A percentile compares a stretch with the other conserved stretches of the same genome.
Conservation (phyloP, 2,888 invertebrate genomes). For the Neoitamus cyanurus region DNA sequence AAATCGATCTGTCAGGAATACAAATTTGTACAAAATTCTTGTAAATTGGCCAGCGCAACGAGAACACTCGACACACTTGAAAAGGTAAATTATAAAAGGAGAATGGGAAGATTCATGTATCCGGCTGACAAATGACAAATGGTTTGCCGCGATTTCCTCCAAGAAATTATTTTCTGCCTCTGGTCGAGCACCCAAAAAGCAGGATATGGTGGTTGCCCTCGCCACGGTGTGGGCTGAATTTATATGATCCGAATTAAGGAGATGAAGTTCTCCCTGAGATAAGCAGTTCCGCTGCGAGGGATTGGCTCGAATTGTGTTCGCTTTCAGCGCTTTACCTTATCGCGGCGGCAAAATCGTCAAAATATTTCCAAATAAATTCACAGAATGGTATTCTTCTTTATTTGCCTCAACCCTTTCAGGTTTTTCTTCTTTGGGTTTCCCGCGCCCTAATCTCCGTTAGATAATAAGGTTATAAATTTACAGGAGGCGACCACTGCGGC, state of each 20-base stretch:
- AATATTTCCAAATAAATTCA: constrained; percentile 24
- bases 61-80: constrained; percentile 31
- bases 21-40: constrained; percentile 48
- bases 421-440: constrained; percentile 38
- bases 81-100: neutral
- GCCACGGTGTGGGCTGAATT: constrained; percentile 27
- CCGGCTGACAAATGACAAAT: constrained; percentile 46
- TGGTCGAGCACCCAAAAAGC: neutral
- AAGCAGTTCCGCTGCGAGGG: neutral
- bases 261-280: neutral
- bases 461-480: constrained; percentile 47
- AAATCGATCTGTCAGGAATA: constrained; percentile 49
- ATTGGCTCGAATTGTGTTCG: neutral
- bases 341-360: constrained; percentile 9
- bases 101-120: constrained; percentile 20
- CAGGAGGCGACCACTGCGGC: neutral
- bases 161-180: constrained; percentile 6
- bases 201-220: constrained; percentile 8
- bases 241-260: constrained; percentile 30
- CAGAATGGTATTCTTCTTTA: neutral
- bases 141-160: constrained; percentile 32
- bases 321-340: neutral
- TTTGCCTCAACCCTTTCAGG: constrained; percentile 23
- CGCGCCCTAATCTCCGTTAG: constrained; percentile 14
- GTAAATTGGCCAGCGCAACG: constrained; percentile 39